Conservation (phyloP, 2,797 vertebrate genomes). For the Sebastiscus tertius region DNA sequence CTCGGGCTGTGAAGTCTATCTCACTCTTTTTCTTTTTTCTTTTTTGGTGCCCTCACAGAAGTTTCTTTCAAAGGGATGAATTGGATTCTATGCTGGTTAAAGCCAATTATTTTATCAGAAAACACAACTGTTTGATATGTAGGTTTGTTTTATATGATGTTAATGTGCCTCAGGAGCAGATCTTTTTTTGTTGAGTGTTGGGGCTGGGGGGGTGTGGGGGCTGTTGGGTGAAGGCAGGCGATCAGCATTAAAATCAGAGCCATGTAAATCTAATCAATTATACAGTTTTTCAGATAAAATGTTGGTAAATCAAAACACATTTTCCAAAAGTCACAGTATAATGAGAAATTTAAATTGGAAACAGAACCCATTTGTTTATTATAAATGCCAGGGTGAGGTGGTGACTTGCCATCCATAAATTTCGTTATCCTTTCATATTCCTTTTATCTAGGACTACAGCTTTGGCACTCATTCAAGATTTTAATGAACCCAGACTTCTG, state of each 20-base stretch:
- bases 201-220: slow-evolving; percentile 25
- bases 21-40: slow-evolving; percentile 47
- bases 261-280: slow-evolving; percentile 87
- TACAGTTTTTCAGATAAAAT: slow-evolving; percentile 84
- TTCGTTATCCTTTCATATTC: slow-evolving; percentile 85
- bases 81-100: slow-evolving; percentile 78
- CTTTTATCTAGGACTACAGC: slow-evolving; percentile 84
- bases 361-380: slow-evolving; percentile 86
- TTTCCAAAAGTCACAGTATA: slow-evolving; percentile 87
- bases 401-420: slow-evolving; percentile 87
- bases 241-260: slow-evolving; percentile 84
- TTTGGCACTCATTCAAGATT: slow-evolving; percentile 86
- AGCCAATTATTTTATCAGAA: slow-evolving; percentile 80
- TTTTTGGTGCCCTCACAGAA: slow-evolving; percentile 71
- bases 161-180: slow-evolving; percentile 80
- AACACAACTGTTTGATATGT: slow-evolving; percentile 76
- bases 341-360: slow-evolving; percentile 87
- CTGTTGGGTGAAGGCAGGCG: slow-evolving; percentile 62
- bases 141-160: slow-evolving; percentile 77
- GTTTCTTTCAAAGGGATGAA: slow-evolving; percentile 78
- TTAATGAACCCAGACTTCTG: slow-evolving; percentile 87
- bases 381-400: slow-evolving; percentile 84
- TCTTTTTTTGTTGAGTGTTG: slow-evolving; percentile 58
- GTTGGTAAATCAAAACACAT: slow-evolving; percentile 86
- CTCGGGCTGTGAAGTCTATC: slow-evolving; percentile 81